A percentile compares a stretch with the other conserved stretches of the same genome.
Evolutionary conservation across 2,113 vertebrate species (phyloP).

Genomic region (Paedocypris sp.): DNA sequence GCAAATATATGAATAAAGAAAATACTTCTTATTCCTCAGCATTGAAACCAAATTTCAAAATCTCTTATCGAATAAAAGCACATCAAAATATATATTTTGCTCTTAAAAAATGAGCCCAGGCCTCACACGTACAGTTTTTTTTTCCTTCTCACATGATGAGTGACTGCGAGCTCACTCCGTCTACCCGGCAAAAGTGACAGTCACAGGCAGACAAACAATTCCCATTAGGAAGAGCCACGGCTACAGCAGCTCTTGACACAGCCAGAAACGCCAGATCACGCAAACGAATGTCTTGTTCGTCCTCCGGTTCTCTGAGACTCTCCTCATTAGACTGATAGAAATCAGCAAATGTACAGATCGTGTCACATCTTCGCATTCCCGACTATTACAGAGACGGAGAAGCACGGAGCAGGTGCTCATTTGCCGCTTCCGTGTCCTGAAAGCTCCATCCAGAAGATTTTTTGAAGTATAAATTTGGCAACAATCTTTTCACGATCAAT

Average conservation of each 20-base stretch:
- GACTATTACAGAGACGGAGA: constrained; percentile 25
- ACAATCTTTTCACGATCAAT: constrained; percentile 21
- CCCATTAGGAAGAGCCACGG: neutral
- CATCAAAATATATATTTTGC: too few relatives aligned
- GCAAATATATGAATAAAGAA: too few relatives aligned
- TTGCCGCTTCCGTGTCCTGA: constrained; percentile 19
- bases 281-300: constrained; percentile 8
- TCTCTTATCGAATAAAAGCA: too few relatives aligned
- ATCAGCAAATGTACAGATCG: constrained; percentile 23
- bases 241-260: neutral
- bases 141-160: neutral
- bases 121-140: too few relatives aligned
- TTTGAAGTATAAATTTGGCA: constrained; percentile 23
- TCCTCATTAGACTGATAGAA: constrained; percentile 30
- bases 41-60: too few relatives aligned
- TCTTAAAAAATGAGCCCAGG: too few relatives aligned
- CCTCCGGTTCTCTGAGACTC: constrained; percentile 4
- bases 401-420: constrained; percentile 17
- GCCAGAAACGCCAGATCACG: neutral
- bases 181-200: neutral
- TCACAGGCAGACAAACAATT: constrained; percentile 2
- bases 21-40: too few relatives aligned
- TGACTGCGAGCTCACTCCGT: neutral
- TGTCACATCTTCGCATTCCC: constrained; percentile 13
- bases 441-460: constrained; percentile 7